Evolutionary conservation across 1,140 invertebrate species (phyloP).

Genomic region (Drosophila obscura): DNA sequence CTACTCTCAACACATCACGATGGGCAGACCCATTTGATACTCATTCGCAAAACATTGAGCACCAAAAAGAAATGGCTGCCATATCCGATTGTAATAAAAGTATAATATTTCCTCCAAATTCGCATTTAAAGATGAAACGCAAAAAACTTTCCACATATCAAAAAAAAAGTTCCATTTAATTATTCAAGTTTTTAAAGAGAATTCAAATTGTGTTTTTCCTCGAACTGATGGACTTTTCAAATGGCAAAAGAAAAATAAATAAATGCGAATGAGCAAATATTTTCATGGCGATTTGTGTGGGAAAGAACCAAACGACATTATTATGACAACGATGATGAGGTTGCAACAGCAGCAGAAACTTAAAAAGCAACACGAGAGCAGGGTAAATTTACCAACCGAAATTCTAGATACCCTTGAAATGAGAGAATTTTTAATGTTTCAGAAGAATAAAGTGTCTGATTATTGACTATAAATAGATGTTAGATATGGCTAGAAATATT

Average conservation of each 20-base stretch:
- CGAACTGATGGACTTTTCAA: constrained; percentile 12
- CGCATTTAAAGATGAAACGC: not conserved
- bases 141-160: not conserved
- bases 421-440: no score
- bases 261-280: constrained; percentile 59
- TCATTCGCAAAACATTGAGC: constrained; percentile 10
- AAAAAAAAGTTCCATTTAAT: constrained; percentile 22
- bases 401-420: no score
- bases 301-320: constrained; percentile 75
- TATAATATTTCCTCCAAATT: constrained; percentile 1
- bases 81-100: constrained; percentile 37
- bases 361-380: constrained; percentile 17
- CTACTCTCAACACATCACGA: not conserved
- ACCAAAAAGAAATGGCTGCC: constrained; percentile 13
- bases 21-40: constrained; percentile 5
- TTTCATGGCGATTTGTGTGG: constrained; percentile 62
- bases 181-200: constrained; percentile 1
- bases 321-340: constrained; percentile 61
- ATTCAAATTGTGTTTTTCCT: constrained; percentile 11
- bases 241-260: constrained; percentile 35
- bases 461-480: no score
- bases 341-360: constrained; percentile 32
- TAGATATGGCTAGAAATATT: no score
- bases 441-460: no score
- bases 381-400: no score